Evolutionary conservation across 1,140 invertebrate genomes (phyloP).

Genomic region (Ptiloglossa arizonensis): DNA sequence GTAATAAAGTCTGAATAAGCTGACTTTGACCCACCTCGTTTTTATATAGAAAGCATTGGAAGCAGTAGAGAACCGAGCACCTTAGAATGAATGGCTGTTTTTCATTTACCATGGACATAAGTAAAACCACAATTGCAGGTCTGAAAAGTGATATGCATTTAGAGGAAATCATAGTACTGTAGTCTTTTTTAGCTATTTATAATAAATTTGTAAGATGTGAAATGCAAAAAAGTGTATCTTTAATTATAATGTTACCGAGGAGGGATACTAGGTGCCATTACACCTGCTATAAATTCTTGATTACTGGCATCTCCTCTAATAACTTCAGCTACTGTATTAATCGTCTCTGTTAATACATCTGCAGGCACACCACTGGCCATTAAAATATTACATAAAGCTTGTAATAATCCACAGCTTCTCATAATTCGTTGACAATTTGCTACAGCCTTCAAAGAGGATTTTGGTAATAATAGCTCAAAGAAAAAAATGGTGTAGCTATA

Average conservation of each 20-base stretch:
- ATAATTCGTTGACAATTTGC: conserved; percentile 94
- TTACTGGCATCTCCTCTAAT: conserved; percentile 95
- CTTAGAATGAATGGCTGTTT: conserved; percentile 96
- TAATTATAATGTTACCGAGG: conserved; percentile 84
- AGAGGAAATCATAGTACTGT: not conserved
- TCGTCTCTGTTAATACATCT: conserved; percentile 97
- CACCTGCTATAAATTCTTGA: conserved; percentile 95
- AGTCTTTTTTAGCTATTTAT: too few relatives aligned
- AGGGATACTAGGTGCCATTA: conserved; percentile 96
- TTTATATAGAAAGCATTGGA: conserved; percentile 97
- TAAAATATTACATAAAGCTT: conserved; percentile 93
- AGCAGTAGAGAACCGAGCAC: conserved; percentile 98
- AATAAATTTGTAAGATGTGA: not conserved
- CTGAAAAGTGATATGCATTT: conserved; percentile 75
- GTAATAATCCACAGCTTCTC: conserved; percentile 90
- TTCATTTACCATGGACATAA: conserved; percentile 99
- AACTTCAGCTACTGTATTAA: conserved; percentile 96
- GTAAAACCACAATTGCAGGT: conserved; percentile 95
- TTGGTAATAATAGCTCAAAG: not conserved
- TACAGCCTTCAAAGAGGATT: conserved; percentile 70
- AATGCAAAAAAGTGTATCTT: not conserved
- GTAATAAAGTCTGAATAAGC: conserved; percentile 95
- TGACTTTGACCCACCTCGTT: conserved; percentile 95
- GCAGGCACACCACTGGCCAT: conserved; percentile 98
- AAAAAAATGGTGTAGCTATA: not conserved